phyloP scores from a whole-genome alignment of 1,140 invertebrate genomes.

The Elysia chlorotica region DNA sequence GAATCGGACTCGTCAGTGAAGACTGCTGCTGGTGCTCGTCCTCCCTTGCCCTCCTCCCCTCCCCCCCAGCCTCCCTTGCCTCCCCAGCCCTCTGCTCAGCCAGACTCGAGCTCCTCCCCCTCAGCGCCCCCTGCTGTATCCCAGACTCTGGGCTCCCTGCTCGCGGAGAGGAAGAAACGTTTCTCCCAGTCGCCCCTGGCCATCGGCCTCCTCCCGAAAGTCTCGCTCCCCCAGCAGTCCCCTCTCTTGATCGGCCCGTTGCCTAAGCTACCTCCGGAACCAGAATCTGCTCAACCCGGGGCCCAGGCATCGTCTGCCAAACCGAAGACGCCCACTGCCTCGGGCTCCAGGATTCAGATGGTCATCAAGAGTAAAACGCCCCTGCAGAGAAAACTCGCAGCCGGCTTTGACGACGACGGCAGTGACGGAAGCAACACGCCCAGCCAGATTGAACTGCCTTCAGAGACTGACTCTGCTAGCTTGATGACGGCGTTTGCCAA shows the following conservation, averaged over 20 bases:
- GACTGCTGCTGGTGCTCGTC: background rate
- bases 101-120: background rate
- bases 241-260: slow-evolving; percentile 11
- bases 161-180: slow-evolving; percentile 12
- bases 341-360: slow-evolving; percentile 10
- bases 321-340: background rate
- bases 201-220: slow-evolving; percentile 16
- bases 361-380: slow-evolving; percentile 14
- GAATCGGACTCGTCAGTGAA: background rate
- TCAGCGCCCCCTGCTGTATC: background rate
- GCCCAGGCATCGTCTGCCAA: background rate
- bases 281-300: background rate
- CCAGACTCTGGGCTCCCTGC: background rate
- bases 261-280: slow-evolving; percentile 14
- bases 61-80: background rate
- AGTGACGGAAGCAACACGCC: no score
- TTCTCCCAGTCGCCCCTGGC: slow-evolving; percentile 16
- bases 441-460: no score
- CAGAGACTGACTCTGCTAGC: background rate
- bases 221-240: background rate
- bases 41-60: background rate
- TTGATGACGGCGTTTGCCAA: background rate
- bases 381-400: slow-evolving; percentile 2
- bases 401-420: slow-evolving; percentile 16
- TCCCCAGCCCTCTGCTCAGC: background rate